Percentiles rank a stretch among this genome's conserved stretches.
These are phyloP conservation scores for Odontamblyopus rebecca DNA, from an alignment of 2,797 vertebrate species.

Conservation along the genomic window DNA sequence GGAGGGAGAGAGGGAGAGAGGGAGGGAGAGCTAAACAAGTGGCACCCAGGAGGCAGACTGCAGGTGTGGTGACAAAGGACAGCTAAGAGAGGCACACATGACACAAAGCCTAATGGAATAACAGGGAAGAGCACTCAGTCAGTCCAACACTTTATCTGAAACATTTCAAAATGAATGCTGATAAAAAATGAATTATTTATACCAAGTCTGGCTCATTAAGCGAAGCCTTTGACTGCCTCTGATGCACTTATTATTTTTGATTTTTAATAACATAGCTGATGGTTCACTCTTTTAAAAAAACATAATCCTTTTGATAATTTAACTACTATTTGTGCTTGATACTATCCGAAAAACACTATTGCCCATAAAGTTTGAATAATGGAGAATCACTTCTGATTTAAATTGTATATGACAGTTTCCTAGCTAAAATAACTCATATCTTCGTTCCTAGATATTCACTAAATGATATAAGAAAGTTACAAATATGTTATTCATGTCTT, in stretches of 20 bases:
- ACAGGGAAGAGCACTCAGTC: conserved; percentile 38
- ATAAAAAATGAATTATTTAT: conserved; percentile 58
- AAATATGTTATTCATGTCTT: too few species aligned
- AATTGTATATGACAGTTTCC: neutral
- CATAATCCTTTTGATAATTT: neutral
- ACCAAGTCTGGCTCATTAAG: conserved; percentile 49
- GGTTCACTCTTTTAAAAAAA: conserved; percentile 3
- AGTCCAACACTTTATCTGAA: conserved; percentile 40
- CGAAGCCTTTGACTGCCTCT: conserved; percentile 36
- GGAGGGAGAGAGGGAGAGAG: conserved; percentile 36
- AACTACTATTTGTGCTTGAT: conserved; percentile 3
- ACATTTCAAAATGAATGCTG: conserved; percentile 52
- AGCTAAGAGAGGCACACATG: conserved; percentile 7
- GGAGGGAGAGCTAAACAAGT: conserved; percentile 56
- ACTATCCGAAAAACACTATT: neutral
- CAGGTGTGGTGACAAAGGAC: conserved; percentile 44
- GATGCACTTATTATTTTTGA: conserved; percentile 38
- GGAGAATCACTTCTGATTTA: neutral
- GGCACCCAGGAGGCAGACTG: conserved; percentile 42
- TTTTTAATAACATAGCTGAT: conserved; percentile 29
- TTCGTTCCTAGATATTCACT: neutral
- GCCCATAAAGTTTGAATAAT: neutral
- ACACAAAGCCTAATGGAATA: conserved; percentile 45
- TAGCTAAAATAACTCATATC: neutral
- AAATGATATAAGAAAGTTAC: too few species aligned